Evolutionary conservation across 53 echinoderm and acorn worm genomes (phyloP).

Genomic region (Stichopus horrens): DNA sequence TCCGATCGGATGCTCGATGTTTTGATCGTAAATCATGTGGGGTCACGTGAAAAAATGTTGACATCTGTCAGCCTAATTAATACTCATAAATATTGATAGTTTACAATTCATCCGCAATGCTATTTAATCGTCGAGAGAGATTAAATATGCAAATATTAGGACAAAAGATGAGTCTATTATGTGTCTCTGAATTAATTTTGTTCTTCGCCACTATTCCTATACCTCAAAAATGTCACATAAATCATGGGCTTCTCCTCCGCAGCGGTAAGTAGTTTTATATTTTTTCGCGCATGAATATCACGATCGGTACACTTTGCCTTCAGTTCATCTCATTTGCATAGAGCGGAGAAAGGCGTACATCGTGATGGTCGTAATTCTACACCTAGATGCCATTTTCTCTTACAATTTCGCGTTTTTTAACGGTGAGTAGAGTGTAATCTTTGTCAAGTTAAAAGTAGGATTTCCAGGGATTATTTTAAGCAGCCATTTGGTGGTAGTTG

Average conservation of each 20-base stretch:
- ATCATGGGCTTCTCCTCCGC: not conserved
- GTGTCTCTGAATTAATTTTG: no score
- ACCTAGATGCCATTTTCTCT: conserved; percentile 68
- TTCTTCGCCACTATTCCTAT: no score
- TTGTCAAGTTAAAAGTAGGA: not conserved
- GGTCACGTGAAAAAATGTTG: conserved; percentile 46
- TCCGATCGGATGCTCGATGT: conserved; percentile 1
- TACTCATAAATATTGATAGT: conserved; percentile 42
- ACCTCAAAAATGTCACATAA: not conserved
- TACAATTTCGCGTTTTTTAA: conserved; percentile 29
- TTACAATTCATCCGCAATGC: conserved; percentile 42
- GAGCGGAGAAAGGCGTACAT: conserved; percentile 55
- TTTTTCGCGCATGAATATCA: conserved; percentile 4
- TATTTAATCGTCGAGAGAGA: not conserved
- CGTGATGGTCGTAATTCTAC: conserved; percentile 72
- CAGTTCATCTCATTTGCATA: conserved; percentile 49
- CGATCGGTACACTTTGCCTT: not conserved
- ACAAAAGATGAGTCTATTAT: no score
- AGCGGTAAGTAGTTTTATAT: not conserved
- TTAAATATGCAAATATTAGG: not conserved
- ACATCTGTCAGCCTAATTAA: conserved; percentile 42
- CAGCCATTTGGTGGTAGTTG: conserved; percentile 4
- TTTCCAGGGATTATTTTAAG: conserved; percentile 32
- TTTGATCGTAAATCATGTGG: conserved; percentile 36
- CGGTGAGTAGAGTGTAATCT: conserved; percentile 35